Conservation (phyloP, 1,140 invertebrate species). For the Platyscapa corneri region DNA sequence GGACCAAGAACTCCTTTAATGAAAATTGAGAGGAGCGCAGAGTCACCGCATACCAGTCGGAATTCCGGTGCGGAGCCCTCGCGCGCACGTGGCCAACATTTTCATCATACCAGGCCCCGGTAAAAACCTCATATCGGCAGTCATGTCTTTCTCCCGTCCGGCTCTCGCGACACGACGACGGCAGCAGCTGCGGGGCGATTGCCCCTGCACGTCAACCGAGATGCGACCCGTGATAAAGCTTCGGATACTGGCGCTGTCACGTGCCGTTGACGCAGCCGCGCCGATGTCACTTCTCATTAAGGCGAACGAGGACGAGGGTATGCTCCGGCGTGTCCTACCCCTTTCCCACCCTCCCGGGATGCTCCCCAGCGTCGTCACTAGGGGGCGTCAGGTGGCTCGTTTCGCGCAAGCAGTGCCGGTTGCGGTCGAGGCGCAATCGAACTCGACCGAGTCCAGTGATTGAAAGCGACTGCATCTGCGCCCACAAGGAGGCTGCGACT, state of each 20-base stretch:
- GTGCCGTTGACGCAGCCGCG: conserved; percentile 53
- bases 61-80: not conserved
- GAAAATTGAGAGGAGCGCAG: not conserved
- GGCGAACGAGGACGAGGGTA: conserved; percentile 28
- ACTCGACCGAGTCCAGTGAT: conserved; percentile 38
- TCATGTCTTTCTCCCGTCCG: conserved; percentile 23
- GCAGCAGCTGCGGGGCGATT: not conserved
- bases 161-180: not conserved
- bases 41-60: not conserved
- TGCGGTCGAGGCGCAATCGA: not conserved
- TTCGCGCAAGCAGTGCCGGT: conserved; percentile 17
- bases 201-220: not conserved
- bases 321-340: not conserved
- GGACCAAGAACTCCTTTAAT: not conserved
- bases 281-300: conserved; percentile 54
- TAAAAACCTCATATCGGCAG: conserved; percentile 39
- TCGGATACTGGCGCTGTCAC: conserved; percentile 50
- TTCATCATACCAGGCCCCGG: conserved; percentile 14
- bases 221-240: conserved; percentile 15
- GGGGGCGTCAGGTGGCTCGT: conserved; percentile 18
- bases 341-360: no score
- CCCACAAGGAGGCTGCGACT: not conserved
- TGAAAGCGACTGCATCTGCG: conserved; percentile 36
- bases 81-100: conserved; percentile 7
- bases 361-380: not conserved